phyloP scores from a whole-genome alignment of 2,797 vertebrate genomes.

The Parotocinclus haroldoi region DNA sequence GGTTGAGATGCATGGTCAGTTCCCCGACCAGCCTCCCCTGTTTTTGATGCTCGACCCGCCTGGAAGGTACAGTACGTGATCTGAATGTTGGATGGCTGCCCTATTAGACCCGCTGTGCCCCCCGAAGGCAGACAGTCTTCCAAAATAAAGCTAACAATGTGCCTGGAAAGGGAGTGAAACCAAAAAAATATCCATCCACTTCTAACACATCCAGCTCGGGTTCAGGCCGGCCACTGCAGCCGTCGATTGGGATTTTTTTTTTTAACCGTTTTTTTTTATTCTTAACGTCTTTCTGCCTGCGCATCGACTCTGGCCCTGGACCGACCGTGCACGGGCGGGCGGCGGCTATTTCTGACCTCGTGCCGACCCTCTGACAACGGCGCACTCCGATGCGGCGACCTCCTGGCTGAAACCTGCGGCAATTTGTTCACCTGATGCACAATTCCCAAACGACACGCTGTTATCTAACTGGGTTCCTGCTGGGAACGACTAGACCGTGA shows the following conservation, averaged over 20 bases:
- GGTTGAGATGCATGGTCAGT: background rate
- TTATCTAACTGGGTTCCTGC: background rate
- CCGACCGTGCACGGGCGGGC: background rate
- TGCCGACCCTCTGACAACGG: background rate
- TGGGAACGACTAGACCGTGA: constrained; percentile 12
- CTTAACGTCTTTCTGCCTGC: background rate
- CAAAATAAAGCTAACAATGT: too few relatives aligned
- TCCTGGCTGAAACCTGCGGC: background rate
- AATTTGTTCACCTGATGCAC: background rate
- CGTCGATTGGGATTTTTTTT: constrained; percentile 5
- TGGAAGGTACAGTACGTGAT: too few relatives aligned
- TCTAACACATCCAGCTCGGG: background rate
- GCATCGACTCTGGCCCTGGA: constrained; percentile 15
- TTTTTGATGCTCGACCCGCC: too few relatives aligned
- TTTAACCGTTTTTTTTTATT: constrained; percentile 15
- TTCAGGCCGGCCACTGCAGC: background rate
- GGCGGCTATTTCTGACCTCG: background rate
- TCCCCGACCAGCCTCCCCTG: background rate
- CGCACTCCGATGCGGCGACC: background rate
- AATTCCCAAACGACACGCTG: background rate
- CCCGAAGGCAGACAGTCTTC: too few relatives aligned
- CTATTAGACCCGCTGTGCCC: too few relatives aligned
- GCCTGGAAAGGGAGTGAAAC: too few relatives aligned
- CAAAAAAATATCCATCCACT: too few relatives aligned
- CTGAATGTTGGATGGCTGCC: too few relatives aligned